Base-by-base conservation (phyloP, 1,140 invertebrate species). In the Medauroidea extradentata region DNA sequence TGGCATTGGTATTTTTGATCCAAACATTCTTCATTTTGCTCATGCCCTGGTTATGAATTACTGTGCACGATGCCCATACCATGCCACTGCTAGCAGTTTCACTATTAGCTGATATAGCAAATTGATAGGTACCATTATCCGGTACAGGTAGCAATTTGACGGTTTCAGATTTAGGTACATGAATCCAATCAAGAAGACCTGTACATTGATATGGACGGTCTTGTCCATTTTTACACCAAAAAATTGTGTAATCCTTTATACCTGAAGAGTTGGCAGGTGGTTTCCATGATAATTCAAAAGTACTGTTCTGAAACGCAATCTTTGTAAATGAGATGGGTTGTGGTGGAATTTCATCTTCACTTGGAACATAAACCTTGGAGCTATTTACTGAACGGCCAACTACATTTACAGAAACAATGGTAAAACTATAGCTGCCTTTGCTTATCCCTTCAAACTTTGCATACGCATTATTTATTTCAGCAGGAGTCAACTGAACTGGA, bases 41-140 rank as follows among this genome's bases (percentile, higher is more conserved):
- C 9, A 83, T 65, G 76, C 75, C 67, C 66, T 81, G 82, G 63
- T 85, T 82, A 64, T 84, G 82, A n/a, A 87, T 81, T 39, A 88
- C 81, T 3, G 86, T 87, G 72, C 89, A 90, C 2, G 81, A 81
- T 8, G 87, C 84, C 88, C 88, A 90, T 8, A 85, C 75, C 84
- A 91, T 89, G 0, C 88, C 88, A 69, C 87, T 89, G 62, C 85
- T 87, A 23, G 75, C 74, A 5, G 67, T 71, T 2, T 77, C 69
- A 4, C 79, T 81, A 67, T 90, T 89, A 3, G 85, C 83, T 2
- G 88, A 82, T 61, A 91, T 87, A 11, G 87, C 88, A 75, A 90
- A 85, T 61, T 85, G 83, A 61, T 83, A 83, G 3, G 78, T 75
- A 59, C 77, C 67, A n/a, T n/a, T n/a, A 58, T 78, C 69, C 7